Percentiles rank a stretch among this genome's conserved stretches.
Evolutionary conservation across 2,888 invertebrate genomes (phyloP).

Genomic region (Rhagophthalmus giganteus): DNA sequence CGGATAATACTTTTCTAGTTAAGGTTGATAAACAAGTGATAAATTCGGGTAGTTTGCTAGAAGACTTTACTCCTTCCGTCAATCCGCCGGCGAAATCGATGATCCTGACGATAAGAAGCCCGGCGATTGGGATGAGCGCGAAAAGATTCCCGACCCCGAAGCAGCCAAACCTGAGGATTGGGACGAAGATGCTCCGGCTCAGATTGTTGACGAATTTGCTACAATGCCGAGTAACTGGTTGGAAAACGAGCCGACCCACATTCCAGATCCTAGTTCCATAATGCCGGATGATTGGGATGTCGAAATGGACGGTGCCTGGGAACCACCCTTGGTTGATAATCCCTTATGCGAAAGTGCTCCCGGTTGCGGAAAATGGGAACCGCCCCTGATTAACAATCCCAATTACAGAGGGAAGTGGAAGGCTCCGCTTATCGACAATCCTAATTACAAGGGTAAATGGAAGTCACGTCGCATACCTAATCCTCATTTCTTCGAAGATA

Average conservation of each 20-base stretch:
- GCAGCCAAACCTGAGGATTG: slow-evolving; percentile 94
- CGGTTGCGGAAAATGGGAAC: slow-evolving; percentile 88
- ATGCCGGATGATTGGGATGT: slow-evolving; percentile 97
- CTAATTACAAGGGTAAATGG: slow-evolving; percentile 97
- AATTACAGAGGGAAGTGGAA: slow-evolving; percentile 93
- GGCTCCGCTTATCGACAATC: slow-evolving; percentile 86
- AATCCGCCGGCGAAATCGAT: slow-evolving; percentile 95
- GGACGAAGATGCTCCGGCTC: slow-evolving; percentile 93
- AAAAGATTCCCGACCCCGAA: slow-evolving; percentile 83
- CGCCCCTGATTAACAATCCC: slow-evolving; percentile 85
- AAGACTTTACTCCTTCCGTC: slow-evolving; percentile 90
- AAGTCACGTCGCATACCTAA: slow-evolving; percentile 82
- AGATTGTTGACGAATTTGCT: slow-evolving; percentile 83
- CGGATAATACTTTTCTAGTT: slow-evolving; percentile 81
- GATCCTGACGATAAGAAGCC: slow-evolving; percentile 87
- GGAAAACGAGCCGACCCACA: slow-evolving; percentile 84
- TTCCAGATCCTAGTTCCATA: slow-evolving; percentile 81
- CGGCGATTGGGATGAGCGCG: slow-evolving; percentile 93
- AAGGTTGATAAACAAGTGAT: slow-evolving; percentile 81
- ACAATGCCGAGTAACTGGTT: slow-evolving; percentile 90
- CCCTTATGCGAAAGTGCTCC: slow-evolving; percentile 71
- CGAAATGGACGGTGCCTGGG: slow-evolving; percentile 99
- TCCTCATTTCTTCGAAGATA: slow-evolving; percentile 91
- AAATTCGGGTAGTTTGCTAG: slow-evolving; percentile 83
- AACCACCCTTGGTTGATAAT: slow-evolving; percentile 90